Evolutionary conservation across 2,113 vertebrate species (phyloP).

Genomic region (Chloroceryle aenea): DNA sequence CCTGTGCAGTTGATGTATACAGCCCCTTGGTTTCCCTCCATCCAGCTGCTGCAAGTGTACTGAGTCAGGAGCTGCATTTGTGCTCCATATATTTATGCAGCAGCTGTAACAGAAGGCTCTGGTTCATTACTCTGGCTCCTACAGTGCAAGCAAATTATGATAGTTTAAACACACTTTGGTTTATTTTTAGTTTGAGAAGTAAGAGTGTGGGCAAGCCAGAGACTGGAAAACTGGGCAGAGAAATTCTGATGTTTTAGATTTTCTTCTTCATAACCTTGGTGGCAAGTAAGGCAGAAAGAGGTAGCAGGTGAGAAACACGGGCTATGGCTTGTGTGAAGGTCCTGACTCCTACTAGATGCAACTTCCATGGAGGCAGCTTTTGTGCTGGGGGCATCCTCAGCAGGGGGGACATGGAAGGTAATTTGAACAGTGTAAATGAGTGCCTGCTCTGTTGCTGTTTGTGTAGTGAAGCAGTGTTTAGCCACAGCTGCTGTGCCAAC

Average conservation of each 20-base stretch:
- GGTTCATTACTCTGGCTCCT: constrained; percentile 3
- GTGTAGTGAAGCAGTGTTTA: not conserved
- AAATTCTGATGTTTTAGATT: not conserved
- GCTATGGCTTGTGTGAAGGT: not conserved
- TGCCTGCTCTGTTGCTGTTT: not conserved
- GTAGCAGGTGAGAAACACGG: fast-evolving
- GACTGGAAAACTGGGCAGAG: not conserved
- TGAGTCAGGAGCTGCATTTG: not conserved
- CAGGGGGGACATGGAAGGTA: not conserved
- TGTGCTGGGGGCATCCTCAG: fast-evolving
- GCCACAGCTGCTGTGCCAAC: not conserved
- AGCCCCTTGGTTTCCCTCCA: not conserved
- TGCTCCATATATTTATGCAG: not conserved
- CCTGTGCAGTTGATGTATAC: not conserved
- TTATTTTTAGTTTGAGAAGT: not conserved
- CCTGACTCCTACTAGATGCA: not conserved
- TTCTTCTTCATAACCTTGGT: not conserved
- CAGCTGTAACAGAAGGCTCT: not conserved
- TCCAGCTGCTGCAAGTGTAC: not conserved
- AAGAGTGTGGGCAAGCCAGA: not conserved
- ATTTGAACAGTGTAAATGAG: not conserved
- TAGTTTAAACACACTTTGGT: not conserved
- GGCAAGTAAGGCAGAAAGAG: not conserved
- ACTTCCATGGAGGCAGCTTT: not conserved
- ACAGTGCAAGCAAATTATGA: not conserved